Evolutionary conservation across 2,888 invertebrate genomes (phyloP).

Genomic region (Drosophila barbarae): DNA sequence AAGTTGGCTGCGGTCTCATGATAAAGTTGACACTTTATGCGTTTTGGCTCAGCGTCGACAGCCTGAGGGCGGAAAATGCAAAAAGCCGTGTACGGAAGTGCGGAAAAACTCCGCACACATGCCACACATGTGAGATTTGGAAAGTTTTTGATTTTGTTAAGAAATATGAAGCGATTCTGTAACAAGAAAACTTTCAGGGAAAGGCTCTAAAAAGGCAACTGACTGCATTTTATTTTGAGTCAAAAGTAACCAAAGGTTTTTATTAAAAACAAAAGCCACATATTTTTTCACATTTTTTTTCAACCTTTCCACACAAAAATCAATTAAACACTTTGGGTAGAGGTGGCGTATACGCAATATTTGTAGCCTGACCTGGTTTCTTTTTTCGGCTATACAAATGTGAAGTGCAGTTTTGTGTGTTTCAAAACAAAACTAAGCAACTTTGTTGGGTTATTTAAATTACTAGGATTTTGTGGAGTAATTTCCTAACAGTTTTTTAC

Average conservation of each 20-base stretch:
- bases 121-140: constrained; percentile 20
- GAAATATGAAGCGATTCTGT: constrained; percentile 7
- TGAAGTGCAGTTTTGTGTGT: constrained; percentile 15
- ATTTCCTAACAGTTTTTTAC: not conserved
- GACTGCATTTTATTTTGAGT: too few relatives aligned
- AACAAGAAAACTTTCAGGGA: constrained; percentile 4
- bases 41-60: constrained; percentile 40
- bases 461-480: not conserved
- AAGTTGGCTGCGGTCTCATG: constrained; percentile 51
- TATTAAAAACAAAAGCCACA: too few relatives aligned
- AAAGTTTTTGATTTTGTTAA: constrained; percentile 40
- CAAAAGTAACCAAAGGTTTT: not conserved
- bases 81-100: constrained; percentile 11
- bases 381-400: not conserved
- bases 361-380: constrained; percentile 21
- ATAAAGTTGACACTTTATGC: constrained; percentile 70
- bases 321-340: constrained; percentile 11
- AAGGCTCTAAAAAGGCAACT: not conserved
- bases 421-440: constrained; percentile 16
- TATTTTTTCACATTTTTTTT: not conserved
- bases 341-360: constrained; percentile 32
- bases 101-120: constrained; percentile 8
- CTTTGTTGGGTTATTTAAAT: constrained; percentile 22
- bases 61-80: constrained; percentile 30
- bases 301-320: constrained; percentile 16